phyloP scores from a whole-genome alignment of 2,888 invertebrate genomes.

The Epinotia bilunana region DNA sequence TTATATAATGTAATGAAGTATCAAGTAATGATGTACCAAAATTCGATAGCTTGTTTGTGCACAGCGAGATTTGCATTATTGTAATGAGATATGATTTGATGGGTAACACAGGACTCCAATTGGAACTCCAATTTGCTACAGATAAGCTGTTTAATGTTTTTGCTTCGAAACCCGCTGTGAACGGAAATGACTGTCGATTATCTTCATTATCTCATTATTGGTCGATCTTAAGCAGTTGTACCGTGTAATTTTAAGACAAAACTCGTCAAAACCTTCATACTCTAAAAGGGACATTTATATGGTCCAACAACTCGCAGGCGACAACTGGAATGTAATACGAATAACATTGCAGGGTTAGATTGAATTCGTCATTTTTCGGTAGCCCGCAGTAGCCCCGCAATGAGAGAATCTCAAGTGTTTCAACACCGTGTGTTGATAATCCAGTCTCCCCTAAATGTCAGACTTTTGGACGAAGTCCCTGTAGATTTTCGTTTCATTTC shows the following conservation, averaged over 20 bases:
- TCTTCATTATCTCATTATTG: not conserved
- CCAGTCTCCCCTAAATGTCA: too few relatives aligned
- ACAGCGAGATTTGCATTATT: not conserved
- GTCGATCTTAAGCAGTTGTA: not conserved
- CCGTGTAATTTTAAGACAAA: not conserved
- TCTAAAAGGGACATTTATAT: too few relatives aligned
- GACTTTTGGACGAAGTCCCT: too few relatives aligned
- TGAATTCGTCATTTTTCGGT: too few relatives aligned
- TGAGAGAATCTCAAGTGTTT: too few relatives aligned
- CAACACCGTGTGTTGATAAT: too few relatives aligned
- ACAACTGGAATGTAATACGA: too few relatives aligned
- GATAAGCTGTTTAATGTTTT: conserved; percentile 3
- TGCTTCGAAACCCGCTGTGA: not conserved
- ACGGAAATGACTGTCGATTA: conserved; percentile 1
- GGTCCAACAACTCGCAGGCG: too few relatives aligned
- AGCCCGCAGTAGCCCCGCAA: too few relatives aligned
- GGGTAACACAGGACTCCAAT: not conserved
- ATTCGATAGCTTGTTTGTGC: not conserved
- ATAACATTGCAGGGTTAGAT: too few relatives aligned
- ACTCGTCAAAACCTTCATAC: too few relatives aligned
- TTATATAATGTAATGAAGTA: not conserved
- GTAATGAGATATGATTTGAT: conserved; percentile 8
- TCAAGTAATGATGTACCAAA: not conserved
- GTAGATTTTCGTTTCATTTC: too few relatives aligned
- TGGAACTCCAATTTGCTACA: conserved; percentile 15